Evolutionary conservation across 1,140 invertebrate species (phyloP).

Genomic region (Zeugodacus cucurbitae): DNA sequence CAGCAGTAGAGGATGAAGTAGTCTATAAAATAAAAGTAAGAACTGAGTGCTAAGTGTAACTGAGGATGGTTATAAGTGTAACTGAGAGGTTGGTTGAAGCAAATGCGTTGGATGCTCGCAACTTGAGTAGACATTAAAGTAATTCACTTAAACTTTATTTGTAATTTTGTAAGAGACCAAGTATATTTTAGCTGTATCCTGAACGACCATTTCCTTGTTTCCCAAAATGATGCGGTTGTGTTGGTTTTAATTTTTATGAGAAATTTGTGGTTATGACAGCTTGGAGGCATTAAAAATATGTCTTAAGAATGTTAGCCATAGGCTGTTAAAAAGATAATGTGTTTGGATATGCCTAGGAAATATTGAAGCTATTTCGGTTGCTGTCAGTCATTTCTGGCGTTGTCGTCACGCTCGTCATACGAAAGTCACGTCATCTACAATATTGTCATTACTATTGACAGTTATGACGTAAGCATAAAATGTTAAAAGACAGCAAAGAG

Average conservation of each 20-base stretch:
- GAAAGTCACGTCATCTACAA: no score
- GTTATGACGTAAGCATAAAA: no score
- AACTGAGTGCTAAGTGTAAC: neutral
- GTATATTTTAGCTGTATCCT: neutral
- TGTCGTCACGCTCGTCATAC: neutral
- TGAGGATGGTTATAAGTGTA: no score
- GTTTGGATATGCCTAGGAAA: neutral
- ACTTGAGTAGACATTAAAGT: neutral
- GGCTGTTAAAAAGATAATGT: neutral
- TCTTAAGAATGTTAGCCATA: neutral
- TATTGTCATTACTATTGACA: no score
- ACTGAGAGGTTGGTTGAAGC: neutral
- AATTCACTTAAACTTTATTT: neutral
- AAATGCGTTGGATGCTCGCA: neutral
- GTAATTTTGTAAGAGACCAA: neutral
- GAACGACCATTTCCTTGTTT: neutral
- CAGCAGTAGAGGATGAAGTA: neutral
- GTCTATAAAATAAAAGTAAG: neutral
- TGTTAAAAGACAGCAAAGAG: no score
- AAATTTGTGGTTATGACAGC: neutral
- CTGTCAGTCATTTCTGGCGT: neutral
- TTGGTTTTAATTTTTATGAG: neutral
- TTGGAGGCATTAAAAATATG: neutral
- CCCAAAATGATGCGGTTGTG: neutral
- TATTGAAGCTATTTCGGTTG: no score